phyloP scores from a whole-genome alignment of 2,797 vertebrate species.

The Ibycter americanus region DNA sequence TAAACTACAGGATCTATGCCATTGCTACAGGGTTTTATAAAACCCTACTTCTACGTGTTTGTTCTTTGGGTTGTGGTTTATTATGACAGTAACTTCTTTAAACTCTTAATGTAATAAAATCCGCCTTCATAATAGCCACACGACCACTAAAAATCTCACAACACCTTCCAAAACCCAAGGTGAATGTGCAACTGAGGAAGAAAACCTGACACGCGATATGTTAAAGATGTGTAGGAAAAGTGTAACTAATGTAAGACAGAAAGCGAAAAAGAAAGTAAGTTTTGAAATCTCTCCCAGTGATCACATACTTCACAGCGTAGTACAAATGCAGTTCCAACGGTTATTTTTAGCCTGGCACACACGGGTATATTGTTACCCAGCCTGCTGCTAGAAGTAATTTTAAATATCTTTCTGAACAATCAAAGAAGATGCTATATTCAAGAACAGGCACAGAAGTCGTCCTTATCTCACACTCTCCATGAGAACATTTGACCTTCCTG shows the following conservation, averaged over 20 bases:
- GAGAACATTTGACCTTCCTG: conserved; percentile 68
- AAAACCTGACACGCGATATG: conserved; percentile 15
- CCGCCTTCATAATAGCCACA: not conserved
- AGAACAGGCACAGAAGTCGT: conserved; percentile 34
- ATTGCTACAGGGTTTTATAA: not conserved
- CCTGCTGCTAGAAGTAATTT: conserved; percentile 62
- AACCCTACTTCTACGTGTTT: not conserved
- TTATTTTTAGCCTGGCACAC: conserved; percentile 66
- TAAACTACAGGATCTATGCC: not conserved
- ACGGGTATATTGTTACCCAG: conserved; percentile 51
- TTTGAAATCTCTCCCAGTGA: conserved; percentile 50
- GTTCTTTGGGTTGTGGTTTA: not conserved
- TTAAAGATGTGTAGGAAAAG: not conserved
- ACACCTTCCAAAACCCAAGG: not conserved
- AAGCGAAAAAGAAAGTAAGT: conserved; percentile 15
- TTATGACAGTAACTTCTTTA: not conserved
- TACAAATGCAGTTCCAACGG: conserved; percentile 16
- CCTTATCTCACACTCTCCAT: conserved; percentile 48
- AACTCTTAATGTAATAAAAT: not conserved
- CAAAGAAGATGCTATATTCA: conserved; percentile 35
- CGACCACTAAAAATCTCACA: not conserved
- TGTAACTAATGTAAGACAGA: conserved; percentile 50
- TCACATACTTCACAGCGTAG: conserved; percentile 25
- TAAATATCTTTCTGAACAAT: conserved; percentile 57
- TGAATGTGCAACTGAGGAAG: not conserved